These are phyloP conservation scores for Phaonia tiefii DNA, from an alignment of 2,888 invertebrate species.

Conservation along the genomic window DNA sequence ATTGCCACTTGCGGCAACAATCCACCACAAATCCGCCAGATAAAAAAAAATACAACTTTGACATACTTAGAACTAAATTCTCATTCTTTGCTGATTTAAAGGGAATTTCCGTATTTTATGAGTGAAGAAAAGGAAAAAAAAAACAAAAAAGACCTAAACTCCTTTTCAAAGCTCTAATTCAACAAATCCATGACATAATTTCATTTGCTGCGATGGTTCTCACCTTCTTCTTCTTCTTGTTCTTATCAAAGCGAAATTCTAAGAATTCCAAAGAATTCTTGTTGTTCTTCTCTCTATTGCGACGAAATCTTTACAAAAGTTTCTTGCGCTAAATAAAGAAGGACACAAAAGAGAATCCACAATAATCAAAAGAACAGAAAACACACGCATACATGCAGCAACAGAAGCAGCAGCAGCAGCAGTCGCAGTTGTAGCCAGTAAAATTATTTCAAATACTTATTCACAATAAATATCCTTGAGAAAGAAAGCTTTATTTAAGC, in stretches of 20 bases:
- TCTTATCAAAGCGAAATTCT: conserved; percentile 49
- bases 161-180: conserved; percentile 23
- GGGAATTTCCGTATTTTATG: conserved; percentile 27
- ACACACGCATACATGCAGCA: neutral
- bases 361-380: neutral
- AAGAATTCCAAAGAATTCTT: conserved; percentile 56
- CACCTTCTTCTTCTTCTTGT: conserved; percentile 60
- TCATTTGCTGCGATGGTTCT: conserved; percentile 38
- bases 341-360: conserved; percentile 14
- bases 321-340: conserved; percentile 7
- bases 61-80: neutral
- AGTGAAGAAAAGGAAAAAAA: neutral
- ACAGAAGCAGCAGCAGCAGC: neutral
- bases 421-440: neutral
- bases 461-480: conserved; percentile 48
- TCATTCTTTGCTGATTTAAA: neutral
- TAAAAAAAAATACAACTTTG: neutral
- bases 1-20: too few relatives aligned
- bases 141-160: neutral
- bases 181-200: conserved; percentile 38
- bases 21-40: neutral
- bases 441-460: neutral
- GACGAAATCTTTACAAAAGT: conserved; percentile 24
- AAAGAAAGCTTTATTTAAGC: conserved; percentile 31
- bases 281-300: conserved; percentile 2